phyloP scores from a whole-genome alignment of 1,140 invertebrate species.

The Drosophila melanica region DNA sequence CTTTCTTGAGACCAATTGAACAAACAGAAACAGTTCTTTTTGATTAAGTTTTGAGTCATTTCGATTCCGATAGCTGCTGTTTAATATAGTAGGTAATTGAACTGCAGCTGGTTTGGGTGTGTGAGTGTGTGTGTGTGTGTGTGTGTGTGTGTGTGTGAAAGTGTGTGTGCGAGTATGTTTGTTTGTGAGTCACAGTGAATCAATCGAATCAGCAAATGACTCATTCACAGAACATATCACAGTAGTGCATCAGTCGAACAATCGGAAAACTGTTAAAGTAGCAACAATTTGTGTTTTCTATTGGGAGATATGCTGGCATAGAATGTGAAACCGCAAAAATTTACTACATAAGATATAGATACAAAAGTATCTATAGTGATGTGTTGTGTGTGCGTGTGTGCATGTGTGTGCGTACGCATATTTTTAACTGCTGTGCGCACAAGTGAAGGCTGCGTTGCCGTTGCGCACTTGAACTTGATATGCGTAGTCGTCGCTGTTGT shows the following conservation, averaged over 20 bases:
- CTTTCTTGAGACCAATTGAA: no score
- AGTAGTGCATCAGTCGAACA: slow-evolving; percentile 5
- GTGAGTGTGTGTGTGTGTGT: neutral
- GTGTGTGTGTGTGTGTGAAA: neutral
- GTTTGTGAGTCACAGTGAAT: slow-evolving; percentile 27
- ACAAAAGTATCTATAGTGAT: neutral
- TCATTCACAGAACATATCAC: slow-evolving; percentile 9
- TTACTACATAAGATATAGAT: slow-evolving; percentile 29
- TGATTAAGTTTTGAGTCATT: slow-evolving; percentile 34
- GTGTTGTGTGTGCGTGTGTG: slow-evolving; percentile 1
- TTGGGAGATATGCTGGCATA: neutral
- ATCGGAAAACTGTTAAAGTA: slow-evolving; percentile 13
- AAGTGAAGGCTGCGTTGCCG: slow-evolving; percentile 49
- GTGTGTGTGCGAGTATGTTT: neutral
- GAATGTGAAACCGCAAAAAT: slow-evolving; percentile 18
- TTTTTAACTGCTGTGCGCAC: slow-evolving; percentile 32
- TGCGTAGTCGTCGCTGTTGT: slow-evolving; percentile 10
- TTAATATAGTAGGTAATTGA: slow-evolving; percentile 8
- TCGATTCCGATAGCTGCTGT: slow-evolving; percentile 5
- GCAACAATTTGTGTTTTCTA: slow-evolving; percentile 7
- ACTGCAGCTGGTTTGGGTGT: slow-evolving; percentile 13
- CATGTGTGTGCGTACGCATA: neutral
- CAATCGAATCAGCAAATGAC: slow-evolving; percentile 27
- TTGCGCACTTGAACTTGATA: slow-evolving; percentile 73
- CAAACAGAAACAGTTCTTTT: neutral